Evolutionary conservation across 2,888 invertebrate species (phyloP), one percentile per base, ranked within the genome.

Genomic region (Rotaria socialis): DNA sequence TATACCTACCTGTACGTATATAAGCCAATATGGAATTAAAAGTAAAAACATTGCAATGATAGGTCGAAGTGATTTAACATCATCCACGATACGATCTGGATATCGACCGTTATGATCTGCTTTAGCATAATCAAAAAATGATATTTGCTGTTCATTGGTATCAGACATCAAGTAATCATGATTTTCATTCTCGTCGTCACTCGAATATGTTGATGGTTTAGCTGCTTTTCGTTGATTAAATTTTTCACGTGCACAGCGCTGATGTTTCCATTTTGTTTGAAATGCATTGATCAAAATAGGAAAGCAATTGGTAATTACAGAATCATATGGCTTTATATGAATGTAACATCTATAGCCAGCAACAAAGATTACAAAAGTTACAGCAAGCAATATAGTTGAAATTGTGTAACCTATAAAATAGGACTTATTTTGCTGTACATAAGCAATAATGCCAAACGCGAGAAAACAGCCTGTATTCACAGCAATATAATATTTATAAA

Each of bases 1-100:
- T 5, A 5, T 55, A 3, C 22, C 22, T 22, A 92, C 92, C 90
- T 92, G 92, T 87, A 92, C 92, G 88, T 92, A 92, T 0, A 92
- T 91, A 52, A 92, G 89, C 92, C 92, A 92, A 88, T 92, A 92
- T 6, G 92, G 92, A 86, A 92, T 89, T 19, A 92, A 89, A 6
- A 90, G 89, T 11, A 90, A 87, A 88, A 92, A 92, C 19, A 92
- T 90, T 84, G 89, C 87, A 24, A 92, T 87, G 16, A 92, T 90
- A 87, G 90, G 90, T 41, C 90, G 90, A 7, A 92, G 88, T 67
- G 90, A 89, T 88, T 92, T 92, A 22, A 92, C 91, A 88, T 92
- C 92, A 87, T 92, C 91, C 19, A 92, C 92, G 85, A 91, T 90
- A 35, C 90, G 89, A 87, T 92, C 92, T 87, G 91, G 91, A 89